phyloP scores from a whole-genome alignment of 1,140 invertebrate genomes.

The Spodoptera frugiperda region DNA sequence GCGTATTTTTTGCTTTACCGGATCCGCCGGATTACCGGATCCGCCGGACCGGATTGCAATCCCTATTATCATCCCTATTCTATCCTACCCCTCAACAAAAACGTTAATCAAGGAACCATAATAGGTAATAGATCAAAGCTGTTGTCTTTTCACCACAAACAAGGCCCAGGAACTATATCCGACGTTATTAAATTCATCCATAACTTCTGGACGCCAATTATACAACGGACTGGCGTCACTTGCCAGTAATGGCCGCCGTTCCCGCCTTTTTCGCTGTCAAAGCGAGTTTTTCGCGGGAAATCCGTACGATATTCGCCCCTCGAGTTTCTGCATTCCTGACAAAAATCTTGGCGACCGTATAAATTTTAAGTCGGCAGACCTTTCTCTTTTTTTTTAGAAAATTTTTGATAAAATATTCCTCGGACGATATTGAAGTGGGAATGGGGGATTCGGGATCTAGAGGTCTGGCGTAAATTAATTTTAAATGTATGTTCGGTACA shows the following conservation, averaged over 20 bases:
- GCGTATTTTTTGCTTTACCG: too few species aligned
- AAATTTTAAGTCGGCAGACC: constrained; percentile 42
- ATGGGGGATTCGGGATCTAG: constrained; percentile 6
- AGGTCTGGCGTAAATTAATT: constrained; percentile 19
- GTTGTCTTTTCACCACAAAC: constrained; percentile 46
- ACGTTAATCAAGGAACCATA: constrained; percentile 6
- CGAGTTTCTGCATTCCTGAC: constrained; percentile 66
- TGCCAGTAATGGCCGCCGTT: constrained; percentile 78
- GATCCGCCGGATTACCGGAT: too few species aligned
- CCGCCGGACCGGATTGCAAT: too few species aligned
- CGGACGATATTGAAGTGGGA: constrained; percentile 16
- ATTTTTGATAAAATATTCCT: constrained; percentile 43
- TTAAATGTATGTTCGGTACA: neutral
- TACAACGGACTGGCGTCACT: constrained; percentile 78
- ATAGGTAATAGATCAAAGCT: constrained; percentile 39
- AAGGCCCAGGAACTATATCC: constrained; percentile 25
- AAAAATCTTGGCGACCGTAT: constrained; percentile 51
- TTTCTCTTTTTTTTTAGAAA: constrained; percentile 32
- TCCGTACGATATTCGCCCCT: constrained; percentile 68
- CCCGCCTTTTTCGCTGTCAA: constrained; percentile 84
- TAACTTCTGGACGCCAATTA: constrained; percentile 78
- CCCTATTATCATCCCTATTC: too few species aligned
- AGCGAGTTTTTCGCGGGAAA: constrained; percentile 81
- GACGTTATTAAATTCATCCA: constrained; percentile 77
- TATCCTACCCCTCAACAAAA: neutral